phyloP scores from a whole-genome alignment of 37 sponge, comb jelly and placozoan species.

The Geodia barretti region DNA sequence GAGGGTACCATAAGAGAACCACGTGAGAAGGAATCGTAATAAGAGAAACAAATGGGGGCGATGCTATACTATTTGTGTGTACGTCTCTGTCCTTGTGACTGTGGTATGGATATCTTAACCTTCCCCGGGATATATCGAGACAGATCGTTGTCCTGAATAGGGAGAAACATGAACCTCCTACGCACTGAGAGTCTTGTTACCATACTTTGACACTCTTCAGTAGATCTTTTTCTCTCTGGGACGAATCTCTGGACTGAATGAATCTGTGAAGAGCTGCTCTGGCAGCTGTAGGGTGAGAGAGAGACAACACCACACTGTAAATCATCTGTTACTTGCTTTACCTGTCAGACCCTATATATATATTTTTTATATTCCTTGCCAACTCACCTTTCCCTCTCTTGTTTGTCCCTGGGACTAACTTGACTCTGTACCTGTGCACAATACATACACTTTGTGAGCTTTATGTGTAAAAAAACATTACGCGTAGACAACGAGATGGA shows the following conservation, averaged over 20 bases:
- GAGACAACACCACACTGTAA: not conserved
- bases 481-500: not conserved
- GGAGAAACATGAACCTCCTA: too few species aligned
- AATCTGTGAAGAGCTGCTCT: slow-evolving; percentile 81
- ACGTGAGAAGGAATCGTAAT: too few species aligned
- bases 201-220: slow-evolving; percentile 93
- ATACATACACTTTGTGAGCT: not conserved
- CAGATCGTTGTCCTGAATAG: slow-evolving; percentile 84
- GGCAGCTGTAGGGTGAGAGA: slow-evolving; percentile 57
- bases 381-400: slow-evolving; percentile 91
- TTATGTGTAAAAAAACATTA: not conserved
- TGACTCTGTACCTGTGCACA: slow-evolving; percentile 85
- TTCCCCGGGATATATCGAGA: slow-evolving; percentile 81
- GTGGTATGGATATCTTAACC: slow-evolving; percentile 73
- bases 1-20: too few species aligned
- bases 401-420: slow-evolving; percentile 83
- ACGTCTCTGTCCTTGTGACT: slow-evolving; percentile 13
- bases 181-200: not conserved
- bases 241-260: slow-evolving; percentile 68
- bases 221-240: slow-evolving; percentile 83
- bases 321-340: too few species aligned
- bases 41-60: not conserved
- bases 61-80: not conserved
- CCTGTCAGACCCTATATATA: too few species aligned
- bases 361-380: too few species aligned